Base-by-base conservation (phyloP, 2,113 vertebrate genomes). In the Odocoileus hemionus region DNA sequence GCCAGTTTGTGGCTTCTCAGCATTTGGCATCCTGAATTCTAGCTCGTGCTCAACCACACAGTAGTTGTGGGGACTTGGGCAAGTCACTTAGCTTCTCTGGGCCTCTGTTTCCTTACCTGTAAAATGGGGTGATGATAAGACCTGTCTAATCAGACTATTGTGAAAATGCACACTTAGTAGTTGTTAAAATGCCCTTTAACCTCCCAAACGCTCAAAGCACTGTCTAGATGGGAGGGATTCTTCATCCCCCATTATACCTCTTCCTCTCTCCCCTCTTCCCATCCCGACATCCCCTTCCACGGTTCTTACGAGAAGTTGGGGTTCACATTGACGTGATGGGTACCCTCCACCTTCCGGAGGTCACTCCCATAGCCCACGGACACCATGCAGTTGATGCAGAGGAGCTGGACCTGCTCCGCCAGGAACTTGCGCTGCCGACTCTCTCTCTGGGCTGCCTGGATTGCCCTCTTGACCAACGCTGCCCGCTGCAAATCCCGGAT, bases 291-390 rank as follows among this genome's bases (percentile, higher is more conserved):
- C 86, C 84, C 89, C 54, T 60, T 85, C 33, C 45, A 12, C 3
- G 19, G 36, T 45, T 94, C 99, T 99, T 97, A 99, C 99, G 98
- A 19, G 64, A 99, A 99, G 6, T 86, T 74, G 13, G 99, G 98
- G 97, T 99, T 99, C 98, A 99, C 17, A 7, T 99, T 99, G 94
- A 99, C 98, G 0, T 99, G 99, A 97, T 99, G 99, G 1, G 88
- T 61, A 9, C 98, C 98, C 74, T 99, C 99, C 91, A 99, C 98
- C 0, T 98, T 98, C 96, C 98, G 98, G 21, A 99, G 98, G 98
- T 99, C 99, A 0, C 97, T 99, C 89, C 99, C 99, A 0, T 61
- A 92, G 96, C 99, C 99, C 96, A 99, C 99, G 0, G 96, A 52
- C 13, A 0, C 0, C 3, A 97, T 98, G 96, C 99, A 99, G 98